Percentiles rank a stretch among this genome's conserved stretches.
Evolutionary conservation across 2,888 invertebrate genomes (phyloP).

Genomic region (Periphyllus acericola): DNA sequence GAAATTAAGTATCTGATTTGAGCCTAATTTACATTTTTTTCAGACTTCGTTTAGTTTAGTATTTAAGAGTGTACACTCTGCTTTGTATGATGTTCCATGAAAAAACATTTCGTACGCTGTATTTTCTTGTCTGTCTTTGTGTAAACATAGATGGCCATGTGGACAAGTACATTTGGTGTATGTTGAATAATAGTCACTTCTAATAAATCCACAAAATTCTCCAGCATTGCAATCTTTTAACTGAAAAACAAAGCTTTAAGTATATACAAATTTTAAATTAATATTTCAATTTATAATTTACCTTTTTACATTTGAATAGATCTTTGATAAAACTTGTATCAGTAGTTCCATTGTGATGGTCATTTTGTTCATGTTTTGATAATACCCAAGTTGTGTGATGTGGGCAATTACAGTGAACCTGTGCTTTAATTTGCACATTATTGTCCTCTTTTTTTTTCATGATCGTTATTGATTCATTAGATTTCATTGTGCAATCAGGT

Average conservation of each 20-base stretch:
- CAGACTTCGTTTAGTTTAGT: conserved; percentile 20
- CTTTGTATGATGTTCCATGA: conserved; percentile 71
- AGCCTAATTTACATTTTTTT: not conserved
- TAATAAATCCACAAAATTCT: conserved; percentile 74
- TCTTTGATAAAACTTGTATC: conserved; percentile 38
- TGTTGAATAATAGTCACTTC: conserved; percentile 72
- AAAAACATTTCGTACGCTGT: conserved; percentile 71
- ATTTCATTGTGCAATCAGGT: conserved; percentile 63
- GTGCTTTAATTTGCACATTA: conserved; percentile 68
- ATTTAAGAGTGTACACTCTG: conserved; percentile 69
- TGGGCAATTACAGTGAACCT: conserved; percentile 66
- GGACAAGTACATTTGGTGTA: conserved; percentile 76
- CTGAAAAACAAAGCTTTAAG: conserved; percentile 65
- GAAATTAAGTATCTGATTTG: not conserved
- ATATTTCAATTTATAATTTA: conserved; percentile 22
- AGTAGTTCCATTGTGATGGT: conserved; percentile 66
- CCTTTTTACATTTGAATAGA: conserved; percentile 50
- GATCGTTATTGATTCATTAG: conserved; percentile 39
- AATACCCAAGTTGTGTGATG: conserved; percentile 68
- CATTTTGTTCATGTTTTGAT: conserved; percentile 65
- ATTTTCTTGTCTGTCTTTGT: conserved; percentile 68
- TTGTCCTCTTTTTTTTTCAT: conserved; percentile 56
- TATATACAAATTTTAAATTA: not conserved
- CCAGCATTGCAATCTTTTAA: conserved; percentile 70
- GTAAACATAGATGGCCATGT: conserved; percentile 72